Evolutionary conservation across 2,113 vertebrate genomes (phyloP), one percentile per base, ranked within the genome.

Genomic region (Halcyon malimbica): DNA sequence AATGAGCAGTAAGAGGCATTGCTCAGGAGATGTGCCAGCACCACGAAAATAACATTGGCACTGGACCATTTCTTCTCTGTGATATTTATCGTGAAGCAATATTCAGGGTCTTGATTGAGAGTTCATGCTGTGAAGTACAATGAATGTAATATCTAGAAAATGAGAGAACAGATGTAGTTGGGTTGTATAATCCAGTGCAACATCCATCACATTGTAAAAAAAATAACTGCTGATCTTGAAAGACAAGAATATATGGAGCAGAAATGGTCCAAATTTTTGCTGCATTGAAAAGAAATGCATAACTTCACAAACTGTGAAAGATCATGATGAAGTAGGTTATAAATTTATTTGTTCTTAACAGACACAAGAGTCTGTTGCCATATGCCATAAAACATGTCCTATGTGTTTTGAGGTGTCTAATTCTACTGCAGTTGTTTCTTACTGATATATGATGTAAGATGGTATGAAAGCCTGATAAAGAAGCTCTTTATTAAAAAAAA

Each of bases 41-140:
- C 89, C 80, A 54, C 1, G 24, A 78, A 95, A 97, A 97, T 83
- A 91, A 69, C 54, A 59, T 89, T 97, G 95, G 94, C 97, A 74
- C 56, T 37, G 71, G 67, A 69, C 87, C 92, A 91, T 94, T 95
- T 97, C 88, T 95, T 97, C 73, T 97, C 89, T 96, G 86, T 92
- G 91, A 65, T 90, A 96, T 96, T 97, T 96, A 96, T 97, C 87
- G 53, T 29, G 26, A 56, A 82, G 48, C 82, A 96, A 64, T 89
- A 95, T 70, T 88, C 80, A 79, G 85, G 64, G 77, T 97, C 95
- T 96, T 95, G 89, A 94, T 94, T 95, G 96, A 93, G 97, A 94
- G 48, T 59, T 96, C 97, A 62, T 94, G 94, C 96, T 97, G 96
- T 93, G 97, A 95, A 97, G 94, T 70, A 94, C 95, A 97, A 96